phyloP scores from a whole-genome alignment of 2,797 vertebrate species.

The Carcharodon carcharias region DNA sequence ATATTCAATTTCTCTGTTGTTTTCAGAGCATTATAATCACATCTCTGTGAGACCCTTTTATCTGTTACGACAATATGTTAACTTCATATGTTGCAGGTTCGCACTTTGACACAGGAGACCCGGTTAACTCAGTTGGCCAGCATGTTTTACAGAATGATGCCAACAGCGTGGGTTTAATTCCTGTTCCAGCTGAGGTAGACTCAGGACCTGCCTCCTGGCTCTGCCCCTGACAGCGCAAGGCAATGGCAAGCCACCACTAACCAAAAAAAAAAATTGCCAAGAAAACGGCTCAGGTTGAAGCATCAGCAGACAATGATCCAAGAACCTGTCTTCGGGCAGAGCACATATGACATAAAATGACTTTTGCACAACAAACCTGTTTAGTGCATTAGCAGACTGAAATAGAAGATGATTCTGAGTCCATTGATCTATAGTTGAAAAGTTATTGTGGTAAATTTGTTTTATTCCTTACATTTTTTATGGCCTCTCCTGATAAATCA shows the following conservation, averaged over 20 bases:
- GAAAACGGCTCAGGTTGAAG: too few relatives aligned
- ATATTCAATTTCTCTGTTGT: background rate
- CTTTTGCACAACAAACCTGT: background rate
- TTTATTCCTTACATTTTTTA: background rate
- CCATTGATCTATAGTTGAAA: background rate
- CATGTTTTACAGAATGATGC: too few relatives aligned
- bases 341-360: too few relatives aligned
- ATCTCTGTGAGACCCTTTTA: background rate
- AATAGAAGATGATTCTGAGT: background rate
- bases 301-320: too few relatives aligned
- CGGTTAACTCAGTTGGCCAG: too few relatives aligned
- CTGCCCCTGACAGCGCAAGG: too few relatives aligned
- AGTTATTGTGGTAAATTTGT: background rate
- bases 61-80: background rate
- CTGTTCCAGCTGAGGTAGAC: too few relatives aligned
- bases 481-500: background rate
- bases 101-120: background rate
- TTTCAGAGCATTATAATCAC: background rate
- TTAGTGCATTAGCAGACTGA: background rate
- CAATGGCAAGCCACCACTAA: too few relatives aligned
- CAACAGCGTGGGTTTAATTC: too few relatives aligned
- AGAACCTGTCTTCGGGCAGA: too few relatives aligned
- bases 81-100: background rate
- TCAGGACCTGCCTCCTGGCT: too few relatives aligned
- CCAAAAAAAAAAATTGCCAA: too few relatives aligned